Base-by-base conservation (phyloP, 2,113 vertebrate species). In the Rana temporaria region DNA sequence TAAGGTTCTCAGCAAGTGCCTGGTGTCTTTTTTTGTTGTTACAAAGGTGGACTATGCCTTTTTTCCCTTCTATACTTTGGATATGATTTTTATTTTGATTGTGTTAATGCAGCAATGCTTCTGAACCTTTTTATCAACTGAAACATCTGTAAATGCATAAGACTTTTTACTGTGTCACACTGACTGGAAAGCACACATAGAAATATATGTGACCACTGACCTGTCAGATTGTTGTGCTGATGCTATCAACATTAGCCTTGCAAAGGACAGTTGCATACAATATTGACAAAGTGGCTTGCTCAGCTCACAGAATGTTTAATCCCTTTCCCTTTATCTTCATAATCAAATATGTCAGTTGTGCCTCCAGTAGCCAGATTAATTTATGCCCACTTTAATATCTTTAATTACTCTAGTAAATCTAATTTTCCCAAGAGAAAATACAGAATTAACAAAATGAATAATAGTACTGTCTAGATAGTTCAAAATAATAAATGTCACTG, bases 271-370 rank as follows among this genome's bases (percentile, higher is more conserved):
- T 24, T 19, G 18, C 30, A 60, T 22, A 62, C 17, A 60, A 14
- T 42, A 74, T 38, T 75, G 72, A 75, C 72, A 62, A 34, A 73
- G 32, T 62, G 56, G 17, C 72, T 62, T 75, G 57, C 56, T 42
- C 9, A 62, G 60, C 26, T 75, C 42, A 30, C 16, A 57, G 52
- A 73, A 75, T 62, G 32, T 75, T 60, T 75, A 62, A 75, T 75
- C 32, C 72, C 3, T 22, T 42, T 75, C 32, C 38, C 62, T 78
- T 78, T 64, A 78, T 66, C 75, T 78, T 30, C 62, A 66, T 78
- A 64, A 66, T 78, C 42, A 78, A 55, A 55, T 66, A 78, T 65
- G 75, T 66, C 72, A 75, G 56, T 75, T 75, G 48, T 78, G 62
- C 20, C 60, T 78, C 65, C 52, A 78, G 65, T 66, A 78, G 74